phyloP scores from a whole-genome alignment of 2,113 vertebrate species.

The Hemiprocne comata region DNA sequence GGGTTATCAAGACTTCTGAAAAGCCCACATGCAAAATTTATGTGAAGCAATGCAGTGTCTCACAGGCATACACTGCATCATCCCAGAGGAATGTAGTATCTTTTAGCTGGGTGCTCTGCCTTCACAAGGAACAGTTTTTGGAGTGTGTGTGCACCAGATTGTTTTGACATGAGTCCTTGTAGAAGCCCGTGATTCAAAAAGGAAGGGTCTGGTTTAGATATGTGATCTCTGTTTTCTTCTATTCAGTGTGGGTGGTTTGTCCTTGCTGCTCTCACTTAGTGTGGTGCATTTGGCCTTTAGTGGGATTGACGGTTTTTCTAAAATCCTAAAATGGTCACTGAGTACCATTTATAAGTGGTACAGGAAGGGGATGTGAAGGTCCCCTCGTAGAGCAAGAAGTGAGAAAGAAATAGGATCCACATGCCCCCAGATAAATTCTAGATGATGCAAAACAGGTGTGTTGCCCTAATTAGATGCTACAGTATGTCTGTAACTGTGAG shows the following conservation, averaged over 20 bases:
- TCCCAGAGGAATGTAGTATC: not conserved
- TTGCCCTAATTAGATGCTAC: not conserved
- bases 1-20: not conserved
- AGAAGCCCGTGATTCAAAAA: not conserved
- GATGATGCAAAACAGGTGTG: not conserved
- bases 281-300: not conserved
- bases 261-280: not conserved
- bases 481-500: not conserved
- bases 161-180: not conserved
- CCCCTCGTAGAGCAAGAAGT: not conserved
- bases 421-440: not conserved
- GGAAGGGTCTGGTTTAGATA: not conserved
- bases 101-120: not conserved
- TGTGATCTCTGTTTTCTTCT: not conserved
- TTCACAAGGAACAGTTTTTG: not conserved
- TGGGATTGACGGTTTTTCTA: not conserved
- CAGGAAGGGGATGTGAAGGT: not conserved
- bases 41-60: not conserved
- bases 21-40: not conserved
- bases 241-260: not conserved
- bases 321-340: not conserved
- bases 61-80: accelerated
- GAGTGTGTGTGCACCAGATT: not conserved
- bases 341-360: not conserved
- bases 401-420: not conserved